These are phyloP conservation scores for Apogon hyalosoma DNA, from an alignment of 2,797 vertebrate genomes.

Conservation along the genomic window DNA sequence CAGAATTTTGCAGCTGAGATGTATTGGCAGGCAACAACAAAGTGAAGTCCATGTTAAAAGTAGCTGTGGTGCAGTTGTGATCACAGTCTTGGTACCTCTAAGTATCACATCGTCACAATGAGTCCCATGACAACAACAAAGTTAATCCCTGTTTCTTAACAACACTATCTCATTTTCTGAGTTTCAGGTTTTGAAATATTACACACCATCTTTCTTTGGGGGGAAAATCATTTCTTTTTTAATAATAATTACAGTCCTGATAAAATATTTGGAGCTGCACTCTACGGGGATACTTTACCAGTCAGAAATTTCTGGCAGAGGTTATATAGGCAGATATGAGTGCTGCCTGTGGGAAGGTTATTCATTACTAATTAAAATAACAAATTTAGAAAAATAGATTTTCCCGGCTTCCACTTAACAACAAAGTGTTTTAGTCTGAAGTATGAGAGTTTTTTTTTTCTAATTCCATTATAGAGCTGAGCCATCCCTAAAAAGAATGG, in stretches of 20 bases:
- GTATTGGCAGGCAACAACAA: constrained; percentile 57
- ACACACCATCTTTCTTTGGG: constrained; percentile 32
- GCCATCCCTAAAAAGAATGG: constrained; percentile 12
- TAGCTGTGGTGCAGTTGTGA: constrained; percentile 45
- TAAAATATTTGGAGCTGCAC: constrained; percentile 54
- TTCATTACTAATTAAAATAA: constrained; percentile 56
- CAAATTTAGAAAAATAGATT: constrained; percentile 36
- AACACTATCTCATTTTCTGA: constrained; percentile 55
- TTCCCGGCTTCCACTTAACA: constrained; percentile 33
- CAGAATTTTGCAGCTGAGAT: constrained; percentile 41
- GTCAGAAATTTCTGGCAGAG: constrained; percentile 61
- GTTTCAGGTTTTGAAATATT: constrained; percentile 40
- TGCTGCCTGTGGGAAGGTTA: constrained; percentile 48
- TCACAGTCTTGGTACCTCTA: constrained; percentile 49
- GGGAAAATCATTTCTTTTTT: constrained; percentile 25
- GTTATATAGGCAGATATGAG: constrained; percentile 54
- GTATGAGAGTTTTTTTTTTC: constrained; percentile 14
- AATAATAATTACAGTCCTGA: constrained; percentile 56
- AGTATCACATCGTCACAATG: constrained; percentile 53
- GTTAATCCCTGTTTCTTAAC: constrained; percentile 47
- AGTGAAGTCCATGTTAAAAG: constrained; percentile 47
- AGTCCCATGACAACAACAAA: constrained; percentile 43
- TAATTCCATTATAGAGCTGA: constrained; percentile 47
- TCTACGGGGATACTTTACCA: constrained; percentile 51
- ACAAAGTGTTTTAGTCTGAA: constrained; percentile 47